Percentiles rank a stretch among this genome's conserved stretches.
These are phyloP conservation scores for Platanista minor DNA, from an alignment of 2,113 vertebrate species.

Conservation along the genomic window DNA sequence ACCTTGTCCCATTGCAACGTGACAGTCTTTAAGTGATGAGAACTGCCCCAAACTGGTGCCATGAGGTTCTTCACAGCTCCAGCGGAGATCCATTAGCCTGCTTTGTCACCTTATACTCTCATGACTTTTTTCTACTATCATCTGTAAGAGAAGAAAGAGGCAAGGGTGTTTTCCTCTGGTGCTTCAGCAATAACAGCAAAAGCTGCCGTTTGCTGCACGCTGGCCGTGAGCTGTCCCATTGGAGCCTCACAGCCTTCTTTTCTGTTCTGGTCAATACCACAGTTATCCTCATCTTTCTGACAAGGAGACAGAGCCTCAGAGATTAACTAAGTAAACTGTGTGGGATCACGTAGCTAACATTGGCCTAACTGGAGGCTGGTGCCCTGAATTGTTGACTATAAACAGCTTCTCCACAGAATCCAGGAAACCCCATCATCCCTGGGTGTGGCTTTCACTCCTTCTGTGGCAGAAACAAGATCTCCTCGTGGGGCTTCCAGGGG, in stretches of 20 bases:
- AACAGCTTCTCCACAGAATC: not conserved
- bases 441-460: not conserved
- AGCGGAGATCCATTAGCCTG: rapidly evolving
- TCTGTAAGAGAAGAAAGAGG: not conserved
- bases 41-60: not conserved
- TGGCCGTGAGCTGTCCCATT: not conserved
- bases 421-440: not conserved
- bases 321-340: not conserved
- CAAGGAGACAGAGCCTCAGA: not conserved
- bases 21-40: not conserved
- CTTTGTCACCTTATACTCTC: not conserved
- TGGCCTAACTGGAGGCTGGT: not conserved
- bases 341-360: not conserved
- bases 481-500: not conserved
- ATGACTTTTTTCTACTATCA: not conserved
- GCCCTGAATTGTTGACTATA: not conserved
- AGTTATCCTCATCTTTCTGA: not conserved
- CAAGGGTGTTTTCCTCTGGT: not conserved
- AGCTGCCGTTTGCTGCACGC: not conserved
- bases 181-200: not conserved
- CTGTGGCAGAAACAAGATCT: not conserved
- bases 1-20: rapidly evolving
- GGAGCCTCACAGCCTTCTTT: not conserved
- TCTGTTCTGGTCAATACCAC: not conserved
- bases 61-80: not conserved